phyloP scores from a whole-genome alignment of 2,797 vertebrate species.

The Rhabdophis nuchalis region DNA sequence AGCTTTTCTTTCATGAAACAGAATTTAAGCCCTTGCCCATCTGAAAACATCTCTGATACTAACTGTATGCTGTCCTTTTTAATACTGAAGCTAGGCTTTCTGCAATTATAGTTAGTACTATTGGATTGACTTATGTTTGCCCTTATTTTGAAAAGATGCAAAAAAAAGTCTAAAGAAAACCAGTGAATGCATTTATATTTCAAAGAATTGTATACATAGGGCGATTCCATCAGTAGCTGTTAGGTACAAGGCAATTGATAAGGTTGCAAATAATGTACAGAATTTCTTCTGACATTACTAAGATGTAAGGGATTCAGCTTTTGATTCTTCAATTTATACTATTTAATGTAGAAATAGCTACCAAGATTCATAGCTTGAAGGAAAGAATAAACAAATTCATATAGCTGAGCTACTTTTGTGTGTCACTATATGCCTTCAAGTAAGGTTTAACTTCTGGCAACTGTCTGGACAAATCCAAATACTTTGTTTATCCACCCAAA shows the following conservation, averaged over 20 bases:
- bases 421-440: neutral
- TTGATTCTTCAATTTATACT: neutral
- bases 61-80: neutral
- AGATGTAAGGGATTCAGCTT: neutral
- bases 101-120: neutral
- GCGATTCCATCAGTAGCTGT: neutral
- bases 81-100: neutral
- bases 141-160: neutral
- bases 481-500: no score
- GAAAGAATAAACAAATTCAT: neutral
- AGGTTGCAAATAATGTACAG: neutral
- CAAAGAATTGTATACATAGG: neutral
- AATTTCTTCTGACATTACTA: neutral
- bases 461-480: neutral
- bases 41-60: neutral
- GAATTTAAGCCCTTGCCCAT: neutral
- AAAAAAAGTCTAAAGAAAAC: neutral
- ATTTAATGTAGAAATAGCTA: neutral
- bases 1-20: conserved; percentile 17
- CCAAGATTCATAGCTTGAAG: neutral
- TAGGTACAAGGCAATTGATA: neutral
- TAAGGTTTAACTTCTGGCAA: neutral
- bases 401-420: neutral
- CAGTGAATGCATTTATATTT: neutral
- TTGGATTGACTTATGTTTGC: neutral